Percentiles rank a stretch among this genome's conserved stretches.
phyloP scores from a whole-genome alignment of 2,888 invertebrate species.

The Macropis europaea region DNA sequence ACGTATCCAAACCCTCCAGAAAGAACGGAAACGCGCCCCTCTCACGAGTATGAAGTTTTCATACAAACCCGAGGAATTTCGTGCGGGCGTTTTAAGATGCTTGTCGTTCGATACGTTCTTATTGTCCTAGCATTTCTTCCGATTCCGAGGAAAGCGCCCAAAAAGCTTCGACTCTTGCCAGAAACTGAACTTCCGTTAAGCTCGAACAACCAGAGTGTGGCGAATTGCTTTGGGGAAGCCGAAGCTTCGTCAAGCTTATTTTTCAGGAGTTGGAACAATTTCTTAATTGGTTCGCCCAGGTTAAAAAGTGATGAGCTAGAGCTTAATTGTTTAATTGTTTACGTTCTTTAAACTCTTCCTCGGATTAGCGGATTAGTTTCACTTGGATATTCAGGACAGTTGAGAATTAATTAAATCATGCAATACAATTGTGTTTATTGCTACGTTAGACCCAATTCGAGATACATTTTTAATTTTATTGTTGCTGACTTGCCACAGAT shows the following conservation, averaged over 20 bases:
- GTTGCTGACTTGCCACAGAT: too few species aligned
- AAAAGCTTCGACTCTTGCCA: not conserved
- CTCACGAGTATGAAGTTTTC: not conserved
- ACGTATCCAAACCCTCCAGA: not conserved
- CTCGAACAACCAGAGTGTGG: not conserved
- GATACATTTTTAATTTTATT: too few species aligned
- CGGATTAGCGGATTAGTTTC: too few species aligned
- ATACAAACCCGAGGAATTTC: not conserved
- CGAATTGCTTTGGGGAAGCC: conserved; percentile 3
- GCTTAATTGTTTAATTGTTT: too few species aligned
- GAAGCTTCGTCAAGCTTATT: not conserved
- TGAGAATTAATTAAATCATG: too few species aligned
- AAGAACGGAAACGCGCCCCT: not conserved
- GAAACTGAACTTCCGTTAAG: not conserved
- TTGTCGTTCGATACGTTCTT: not conserved
- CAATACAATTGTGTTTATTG: too few species aligned
- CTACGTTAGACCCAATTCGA: too few species aligned
- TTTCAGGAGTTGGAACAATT: not conserved
- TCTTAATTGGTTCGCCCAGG: not conserved
- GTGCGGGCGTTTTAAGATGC: not conserved
- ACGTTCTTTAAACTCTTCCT: too few species aligned
- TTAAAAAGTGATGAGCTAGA: too few species aligned
- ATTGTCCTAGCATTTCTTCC: not conserved
- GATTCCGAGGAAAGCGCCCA: not conserved
- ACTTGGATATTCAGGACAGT: too few species aligned